phyloP scores from a whole-genome alignment of 2,888 invertebrate species.

The Arge pagana region DNA sequence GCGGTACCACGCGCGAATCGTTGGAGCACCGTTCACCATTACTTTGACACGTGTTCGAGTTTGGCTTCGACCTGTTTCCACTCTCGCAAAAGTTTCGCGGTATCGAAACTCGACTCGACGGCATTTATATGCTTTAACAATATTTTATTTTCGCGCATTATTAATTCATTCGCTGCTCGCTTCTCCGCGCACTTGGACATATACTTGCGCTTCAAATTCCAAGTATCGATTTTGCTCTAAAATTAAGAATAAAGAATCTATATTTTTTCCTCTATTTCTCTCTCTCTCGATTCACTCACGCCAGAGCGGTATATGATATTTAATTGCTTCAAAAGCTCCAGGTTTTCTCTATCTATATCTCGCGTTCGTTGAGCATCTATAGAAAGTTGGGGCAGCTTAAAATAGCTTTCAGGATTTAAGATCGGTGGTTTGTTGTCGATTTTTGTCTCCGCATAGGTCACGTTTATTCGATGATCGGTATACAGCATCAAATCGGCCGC shows the following conservation, averaged over 20 bases:
- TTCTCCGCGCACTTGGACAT: too few relatives aligned
- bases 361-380: conserved; percentile 55
- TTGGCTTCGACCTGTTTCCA: conserved; percentile 35
- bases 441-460: conserved; percentile 30
- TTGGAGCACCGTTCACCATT: conserved; percentile 23
- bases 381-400: conserved; percentile 57
- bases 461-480: conserved; percentile 27
- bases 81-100: conserved; percentile 31
- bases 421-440: conserved; percentile 62
- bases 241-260: conserved; percentile 1
- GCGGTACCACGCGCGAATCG: neutral
- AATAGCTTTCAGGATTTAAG: conserved; percentile 61
- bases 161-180: conserved; percentile 20
- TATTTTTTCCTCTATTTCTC: neutral
- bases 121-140: conserved; percentile 35
- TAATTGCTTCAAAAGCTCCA: conserved; percentile 64
- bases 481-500: too few relatives aligned
- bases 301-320: conserved; percentile 65
- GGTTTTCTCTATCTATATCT: conserved; percentile 63
- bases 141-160: conserved; percentile 36
- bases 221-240: conserved; percentile 46
- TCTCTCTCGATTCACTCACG: conserved; percentile 57
- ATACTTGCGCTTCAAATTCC: too few relatives aligned
- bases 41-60: conserved; percentile 29
- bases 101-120: conserved; percentile 33